These are phyloP conservation scores for Drosophila ercepeae DNA, from an alignment of 1,140 invertebrate genomes.

Conservation along the genomic window DNA sequence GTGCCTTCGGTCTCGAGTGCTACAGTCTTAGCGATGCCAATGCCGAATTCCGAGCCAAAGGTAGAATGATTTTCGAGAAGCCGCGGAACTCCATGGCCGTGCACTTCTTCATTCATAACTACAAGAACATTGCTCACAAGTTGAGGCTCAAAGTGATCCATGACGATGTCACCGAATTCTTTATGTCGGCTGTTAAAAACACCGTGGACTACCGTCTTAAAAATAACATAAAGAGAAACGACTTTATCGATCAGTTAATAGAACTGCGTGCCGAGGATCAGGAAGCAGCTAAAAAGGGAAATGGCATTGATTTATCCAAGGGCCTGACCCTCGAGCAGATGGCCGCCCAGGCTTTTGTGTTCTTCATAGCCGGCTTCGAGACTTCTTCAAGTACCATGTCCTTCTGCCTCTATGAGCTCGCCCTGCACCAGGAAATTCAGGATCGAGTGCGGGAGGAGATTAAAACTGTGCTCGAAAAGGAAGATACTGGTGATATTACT, in stretches of 20 bases:
- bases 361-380: slow-evolving; percentile 79
- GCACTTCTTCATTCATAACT: slow-evolving; percentile 44
- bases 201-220: slow-evolving; percentile 82
- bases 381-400: slow-evolving; percentile 83
- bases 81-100: slow-evolving; percentile 44
- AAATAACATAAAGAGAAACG: slow-evolving; percentile 76
- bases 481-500: slow-evolving; percentile 49
- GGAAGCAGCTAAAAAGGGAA: slow-evolving; percentile 17
- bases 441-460: slow-evolving; percentile 84
- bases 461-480: slow-evolving; percentile 37
- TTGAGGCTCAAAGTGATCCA: slow-evolving; percentile 53
- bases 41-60: slow-evolving; percentile 84
- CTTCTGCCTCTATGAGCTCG: slow-evolving; percentile 83
- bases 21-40: slow-evolving; percentile 84
- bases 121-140: slow-evolving; percentile 41
- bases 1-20: slow-evolving; percentile 85
- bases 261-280: slow-evolving; percentile 60
- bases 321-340: slow-evolving; percentile 70
- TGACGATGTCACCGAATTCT: slow-evolving; percentile 79
- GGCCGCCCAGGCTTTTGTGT: slow-evolving; percentile 71
- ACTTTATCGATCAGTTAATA: slow-evolving; percentile 83
- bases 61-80: slow-evolving; percentile 52
- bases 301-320: slow-evolving; percentile 50
- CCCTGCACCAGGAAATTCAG: slow-evolving; percentile 84
- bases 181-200: slow-evolving; percentile 72